These are phyloP conservation scores for Lamellibrachia luymesi DNA, from an alignment of 1,140 invertebrate genomes.

Conservation along the genomic window DNA sequence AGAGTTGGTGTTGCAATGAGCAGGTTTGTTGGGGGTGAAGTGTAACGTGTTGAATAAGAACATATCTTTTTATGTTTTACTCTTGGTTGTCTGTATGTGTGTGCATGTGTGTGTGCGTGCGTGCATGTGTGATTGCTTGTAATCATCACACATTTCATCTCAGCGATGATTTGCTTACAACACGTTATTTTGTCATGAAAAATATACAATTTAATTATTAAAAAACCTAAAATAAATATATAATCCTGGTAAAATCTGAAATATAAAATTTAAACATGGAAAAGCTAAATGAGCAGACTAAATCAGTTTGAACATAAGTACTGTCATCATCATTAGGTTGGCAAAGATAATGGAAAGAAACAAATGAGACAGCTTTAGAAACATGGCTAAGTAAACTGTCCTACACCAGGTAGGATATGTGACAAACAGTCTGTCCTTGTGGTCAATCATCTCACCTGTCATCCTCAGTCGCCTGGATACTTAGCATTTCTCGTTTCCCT, in stretches of 20 bases:
- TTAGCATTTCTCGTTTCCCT: background rate
- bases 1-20: background rate
- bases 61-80: too few relatives aligned
- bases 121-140: too few relatives aligned
- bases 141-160: too few relatives aligned
- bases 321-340: too few relatives aligned
- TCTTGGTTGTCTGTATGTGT: background rate
- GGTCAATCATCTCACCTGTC: background rate
- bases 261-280: background rate
- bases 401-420: background rate
- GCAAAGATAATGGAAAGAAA: too few relatives aligned
- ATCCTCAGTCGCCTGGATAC: background rate
- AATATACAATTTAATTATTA: too few relatives aligned
- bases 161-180: too few relatives aligned
- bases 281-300: too few relatives aligned
- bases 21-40: background rate
- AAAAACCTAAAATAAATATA: background rate
- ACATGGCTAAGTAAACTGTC: too few relatives aligned
- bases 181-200: background rate
- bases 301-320: too few relatives aligned
- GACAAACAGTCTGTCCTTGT: background rate
- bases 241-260: background rate
- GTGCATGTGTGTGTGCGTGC: too few relatives aligned
- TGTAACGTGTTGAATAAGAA: too few relatives aligned
- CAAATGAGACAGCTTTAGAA: background rate